Evolutionary conservation across 2,113 vertebrate genomes (phyloP).

Genomic region (Oryzias melastigma): DNA sequence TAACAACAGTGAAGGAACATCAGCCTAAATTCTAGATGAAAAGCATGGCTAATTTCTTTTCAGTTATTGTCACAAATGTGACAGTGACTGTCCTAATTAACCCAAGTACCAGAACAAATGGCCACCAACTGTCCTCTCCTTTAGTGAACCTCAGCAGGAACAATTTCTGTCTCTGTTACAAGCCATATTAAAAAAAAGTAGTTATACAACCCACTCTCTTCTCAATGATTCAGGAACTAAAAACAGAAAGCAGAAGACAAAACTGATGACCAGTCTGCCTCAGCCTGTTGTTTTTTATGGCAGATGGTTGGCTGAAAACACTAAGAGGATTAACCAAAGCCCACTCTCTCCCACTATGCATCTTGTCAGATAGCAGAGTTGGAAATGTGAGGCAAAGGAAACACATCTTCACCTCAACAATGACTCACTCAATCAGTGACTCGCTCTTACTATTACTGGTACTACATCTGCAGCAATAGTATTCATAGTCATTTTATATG

Average conservation of each 20-base stretch:
- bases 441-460: too few relatives aligned
- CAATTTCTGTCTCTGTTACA: not conserved
- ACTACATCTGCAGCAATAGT: conserved; percentile 25
- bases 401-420: conserved; percentile 36
- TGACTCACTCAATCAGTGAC: conserved; percentile 40
- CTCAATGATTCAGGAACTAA: conserved; percentile 54
- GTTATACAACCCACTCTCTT: conserved; percentile 56
- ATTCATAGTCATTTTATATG: not conserved
- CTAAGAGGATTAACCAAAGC: conserved; percentile 46
- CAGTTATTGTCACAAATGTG: too few relatives aligned
- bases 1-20: too few relatives aligned
- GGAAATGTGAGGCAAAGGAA: conserved; percentile 33
- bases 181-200: not conserved
- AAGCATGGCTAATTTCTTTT: too few relatives aligned
- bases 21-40: too few relatives aligned
- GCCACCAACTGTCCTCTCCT: not conserved
- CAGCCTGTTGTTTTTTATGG: conserved; percentile 35
- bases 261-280: conserved; percentile 36
- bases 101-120: too few relatives aligned
- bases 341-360: conserved; percentile 27
- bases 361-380: conserved; percentile 54
- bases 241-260: conserved; percentile 51
- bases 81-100: too few relatives aligned
- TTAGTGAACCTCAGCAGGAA: not conserved
- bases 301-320: conserved; percentile 30